Conservation (phyloP, 2,797 vertebrate species). For the Parauchenoglanis punctatus region DNA sequence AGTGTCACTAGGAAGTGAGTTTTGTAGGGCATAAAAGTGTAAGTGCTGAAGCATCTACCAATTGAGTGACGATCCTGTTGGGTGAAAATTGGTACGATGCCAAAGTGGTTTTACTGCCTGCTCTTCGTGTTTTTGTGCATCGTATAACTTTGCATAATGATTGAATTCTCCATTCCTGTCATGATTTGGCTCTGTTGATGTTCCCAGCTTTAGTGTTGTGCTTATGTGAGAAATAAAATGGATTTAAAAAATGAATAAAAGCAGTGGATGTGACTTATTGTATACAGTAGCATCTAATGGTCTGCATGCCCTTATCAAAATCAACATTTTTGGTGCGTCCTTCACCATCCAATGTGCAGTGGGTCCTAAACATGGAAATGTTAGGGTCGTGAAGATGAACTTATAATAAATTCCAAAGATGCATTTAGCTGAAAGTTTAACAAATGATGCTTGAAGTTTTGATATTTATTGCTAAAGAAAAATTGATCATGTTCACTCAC, state of each 20-base stretch:
- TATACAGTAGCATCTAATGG: background rate
- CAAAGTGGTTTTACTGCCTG: conserved; percentile 12
- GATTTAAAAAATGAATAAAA: background rate
- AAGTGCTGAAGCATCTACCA: conserved; percentile 23
- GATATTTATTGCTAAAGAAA: background rate
- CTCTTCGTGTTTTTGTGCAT: background rate
- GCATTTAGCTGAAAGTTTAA: background rate
- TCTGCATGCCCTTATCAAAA: too few species aligned
- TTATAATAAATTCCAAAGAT: background rate
- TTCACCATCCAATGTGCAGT: background rate
- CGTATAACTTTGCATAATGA: conserved; percentile 6
- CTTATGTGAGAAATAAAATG: conserved; percentile 32
- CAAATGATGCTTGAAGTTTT: background rate
- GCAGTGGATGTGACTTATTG: background rate
- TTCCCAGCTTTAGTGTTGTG: conserved; percentile 22
- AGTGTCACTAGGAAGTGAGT: background rate
- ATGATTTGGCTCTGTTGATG: conserved; percentile 9
- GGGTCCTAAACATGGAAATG: background rate
- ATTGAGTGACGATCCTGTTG: background rate
- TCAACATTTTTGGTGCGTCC: background rate
- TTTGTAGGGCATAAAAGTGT: background rate
- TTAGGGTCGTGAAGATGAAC: background rate
- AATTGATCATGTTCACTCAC: background rate
- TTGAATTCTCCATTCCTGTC: background rate
- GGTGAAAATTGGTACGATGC: conserved; percentile 7